phyloP scores from a whole-genome alignment of 1,140 invertebrate species.

The Aphis gossypii region DNA sequence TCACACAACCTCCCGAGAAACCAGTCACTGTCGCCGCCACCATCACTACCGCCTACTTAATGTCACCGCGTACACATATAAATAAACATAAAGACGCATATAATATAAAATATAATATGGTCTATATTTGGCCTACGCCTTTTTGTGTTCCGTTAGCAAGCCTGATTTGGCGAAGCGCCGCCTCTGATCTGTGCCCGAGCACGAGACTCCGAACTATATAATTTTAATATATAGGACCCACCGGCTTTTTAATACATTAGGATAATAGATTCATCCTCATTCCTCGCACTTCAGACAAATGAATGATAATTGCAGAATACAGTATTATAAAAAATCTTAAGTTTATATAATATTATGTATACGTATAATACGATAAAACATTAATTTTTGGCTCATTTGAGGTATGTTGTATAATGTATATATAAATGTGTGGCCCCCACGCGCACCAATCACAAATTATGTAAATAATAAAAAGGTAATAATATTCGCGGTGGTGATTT shows the following conservation, averaged over 20 bases:
- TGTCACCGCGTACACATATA: neutral
- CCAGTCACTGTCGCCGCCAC: neutral
- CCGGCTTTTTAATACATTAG: neutral
- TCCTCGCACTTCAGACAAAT: no score
- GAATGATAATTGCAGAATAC: neutral
- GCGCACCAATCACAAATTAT: neutral
- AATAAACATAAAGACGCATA: neutral
- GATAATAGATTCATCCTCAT: neutral
- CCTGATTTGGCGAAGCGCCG: neutral
- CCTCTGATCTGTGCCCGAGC: neutral
- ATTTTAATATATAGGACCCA: neutral
- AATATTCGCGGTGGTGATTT: neutral
- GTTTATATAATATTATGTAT: no score
- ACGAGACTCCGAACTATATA: neutral
- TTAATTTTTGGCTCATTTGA: no score
- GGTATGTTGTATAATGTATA: neutral
- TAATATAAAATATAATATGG: neutral
- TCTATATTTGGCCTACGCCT: constrained; percentile 9
- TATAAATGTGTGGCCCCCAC: neutral
- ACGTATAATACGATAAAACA: no score
- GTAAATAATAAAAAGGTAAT: neutral
- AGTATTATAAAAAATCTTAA: neutral
- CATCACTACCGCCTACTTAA: neutral
- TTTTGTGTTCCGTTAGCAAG: neutral
- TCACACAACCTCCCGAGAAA: neutral